Percentiles rank a stretch among this genome's conserved stretches.
Evolutionary conservation across 2,113 vertebrate genomes (phyloP).

Genomic region (Leucoraja erinaceus): DNA sequence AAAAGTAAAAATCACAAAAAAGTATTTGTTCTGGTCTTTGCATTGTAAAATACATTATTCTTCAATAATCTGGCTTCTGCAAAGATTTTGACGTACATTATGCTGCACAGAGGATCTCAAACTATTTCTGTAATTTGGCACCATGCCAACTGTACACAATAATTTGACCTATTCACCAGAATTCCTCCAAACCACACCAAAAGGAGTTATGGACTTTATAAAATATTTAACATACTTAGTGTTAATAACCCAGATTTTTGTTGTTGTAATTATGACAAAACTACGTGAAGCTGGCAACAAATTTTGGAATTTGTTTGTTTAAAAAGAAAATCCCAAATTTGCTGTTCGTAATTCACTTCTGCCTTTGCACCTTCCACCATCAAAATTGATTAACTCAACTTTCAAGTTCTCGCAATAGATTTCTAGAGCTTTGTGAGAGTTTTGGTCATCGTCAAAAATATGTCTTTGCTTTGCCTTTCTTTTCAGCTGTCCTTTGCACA

Average conservation of each 20-base stretch:
- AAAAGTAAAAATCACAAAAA: background rate
- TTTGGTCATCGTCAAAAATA: no score
- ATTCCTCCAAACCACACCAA: background rate
- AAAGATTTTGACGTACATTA: background rate
- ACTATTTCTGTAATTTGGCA: background rate
- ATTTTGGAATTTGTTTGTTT: no score
- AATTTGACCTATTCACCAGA: background rate
- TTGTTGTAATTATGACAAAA: no score
- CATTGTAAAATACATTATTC: background rate
- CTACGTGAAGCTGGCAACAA: no score
- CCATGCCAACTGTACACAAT: background rate
- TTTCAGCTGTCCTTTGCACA: background rate
- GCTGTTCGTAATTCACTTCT: no score
- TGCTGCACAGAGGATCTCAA: no score
- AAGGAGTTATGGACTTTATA: background rate
- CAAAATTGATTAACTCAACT: no score
- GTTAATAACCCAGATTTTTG: background rate
- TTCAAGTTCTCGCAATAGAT: no score
- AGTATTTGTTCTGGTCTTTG: background rate
- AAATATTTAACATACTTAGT: background rate
- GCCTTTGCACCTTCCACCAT: no score
- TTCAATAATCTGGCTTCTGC: background rate
- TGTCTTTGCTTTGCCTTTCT: background rate
- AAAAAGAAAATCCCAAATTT: no score
- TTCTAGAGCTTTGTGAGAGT: no score